Evolutionary conservation across 2,113 vertebrate genomes (phyloP).

Genomic region (Ceratotherium simum): DNA sequence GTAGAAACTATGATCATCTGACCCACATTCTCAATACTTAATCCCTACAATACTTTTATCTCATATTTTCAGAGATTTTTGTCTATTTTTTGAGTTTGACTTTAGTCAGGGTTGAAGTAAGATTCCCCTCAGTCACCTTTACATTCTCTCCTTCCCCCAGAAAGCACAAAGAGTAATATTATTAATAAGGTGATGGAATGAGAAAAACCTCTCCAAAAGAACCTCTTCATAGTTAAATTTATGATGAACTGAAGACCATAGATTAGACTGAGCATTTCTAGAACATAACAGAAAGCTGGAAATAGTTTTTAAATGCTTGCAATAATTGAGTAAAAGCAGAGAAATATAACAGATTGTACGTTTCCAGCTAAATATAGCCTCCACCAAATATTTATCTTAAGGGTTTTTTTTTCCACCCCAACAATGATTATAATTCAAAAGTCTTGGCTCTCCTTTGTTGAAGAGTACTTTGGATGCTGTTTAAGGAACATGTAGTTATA

Average conservation of each 20-base stretch:
- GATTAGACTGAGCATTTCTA: neutral
- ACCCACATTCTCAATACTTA: neutral
- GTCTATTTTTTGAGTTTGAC: neutral
- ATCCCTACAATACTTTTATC: neutral
- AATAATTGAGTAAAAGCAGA: neutral
- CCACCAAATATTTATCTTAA: neutral
- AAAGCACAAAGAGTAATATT: neutral
- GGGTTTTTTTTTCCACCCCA: neutral
- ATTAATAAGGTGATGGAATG: neutral
- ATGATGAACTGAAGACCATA: neutral
- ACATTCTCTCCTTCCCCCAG: neutral
- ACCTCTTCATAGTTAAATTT: neutral
- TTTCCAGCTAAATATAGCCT: neutral
- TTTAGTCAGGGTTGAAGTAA: neutral
- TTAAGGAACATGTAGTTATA: neutral
- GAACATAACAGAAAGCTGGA: neutral
- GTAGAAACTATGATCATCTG: neutral
- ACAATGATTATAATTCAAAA: neutral
- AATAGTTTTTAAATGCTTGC: neutral
- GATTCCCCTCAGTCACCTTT: neutral
- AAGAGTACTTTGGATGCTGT: neutral
- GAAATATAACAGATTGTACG: neutral
- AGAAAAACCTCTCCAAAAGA: neutral
- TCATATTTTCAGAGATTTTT: neutral
- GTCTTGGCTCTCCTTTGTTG: neutral